Conservation (phyloP, 2,888 invertebrate species). For the Melitaea athalia region DNA sequence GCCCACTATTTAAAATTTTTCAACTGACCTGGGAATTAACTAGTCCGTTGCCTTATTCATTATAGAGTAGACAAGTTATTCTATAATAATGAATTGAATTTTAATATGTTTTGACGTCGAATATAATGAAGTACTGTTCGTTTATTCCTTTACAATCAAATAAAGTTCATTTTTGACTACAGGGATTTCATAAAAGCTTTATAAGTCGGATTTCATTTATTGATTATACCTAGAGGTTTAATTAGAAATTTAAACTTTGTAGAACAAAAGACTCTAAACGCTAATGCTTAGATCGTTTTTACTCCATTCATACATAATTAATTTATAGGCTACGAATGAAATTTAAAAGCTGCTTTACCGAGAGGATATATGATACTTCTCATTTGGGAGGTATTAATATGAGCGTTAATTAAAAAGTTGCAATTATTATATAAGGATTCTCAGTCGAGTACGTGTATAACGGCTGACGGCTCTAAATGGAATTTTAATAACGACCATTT, state of each 20-base stretch:
- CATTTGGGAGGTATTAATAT: conserved; percentile 58
- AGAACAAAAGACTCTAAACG: no score
- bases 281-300: no score
- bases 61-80: conserved; percentile 52
- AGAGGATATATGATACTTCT: conserved; percentile 54
- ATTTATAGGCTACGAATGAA: neutral
- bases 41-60: conserved; percentile 74
- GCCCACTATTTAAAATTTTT: conserved; percentile 80
- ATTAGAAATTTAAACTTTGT: no score
- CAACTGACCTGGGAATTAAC: conserved; percentile 70
- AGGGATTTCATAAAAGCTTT: neutral
- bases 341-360: conserved; percentile 53
- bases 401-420: conserved; percentile 70
- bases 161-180: neutral
- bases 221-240: no score
- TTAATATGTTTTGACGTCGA: neutral
- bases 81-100: conserved; percentile 41
- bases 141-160: neutral
- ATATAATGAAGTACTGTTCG: neutral
- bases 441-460: conserved; percentile 44
- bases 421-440: conserved; percentile 59
- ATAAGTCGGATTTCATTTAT: no score
- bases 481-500: conserved; percentile 56
- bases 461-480: conserved; percentile 48
- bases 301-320: no score